Base-by-base conservation (phyloP, 1,140 invertebrate species). In the Leptinotarsa texana region DNA sequence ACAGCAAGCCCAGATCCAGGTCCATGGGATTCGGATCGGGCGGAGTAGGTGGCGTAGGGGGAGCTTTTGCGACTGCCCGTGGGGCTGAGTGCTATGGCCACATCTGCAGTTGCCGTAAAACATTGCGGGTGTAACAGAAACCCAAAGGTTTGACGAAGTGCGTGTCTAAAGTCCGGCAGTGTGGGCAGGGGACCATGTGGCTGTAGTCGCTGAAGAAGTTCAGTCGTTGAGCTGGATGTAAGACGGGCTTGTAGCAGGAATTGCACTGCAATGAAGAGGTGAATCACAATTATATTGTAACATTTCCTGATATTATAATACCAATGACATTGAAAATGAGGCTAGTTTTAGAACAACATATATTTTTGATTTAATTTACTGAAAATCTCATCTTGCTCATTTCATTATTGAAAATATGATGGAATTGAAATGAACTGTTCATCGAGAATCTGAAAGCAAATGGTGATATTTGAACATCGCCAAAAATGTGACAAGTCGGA, bases 121-220 rank as follows among this genome's bases (percentile, higher is more conserved):
- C 86, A 83, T 91, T 89, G 85, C 93, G 92, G 79, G 91, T 91
- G 88, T 92, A 95, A 88, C 93, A 94, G 85, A 90, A 91, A 48
- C 90, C 87, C 79, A 97, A 86, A 17, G 95, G 93, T 87, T 98
- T 97, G 75, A 97, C 95, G 86, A 98, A 98, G 87, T 99, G 96
- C 49, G 94, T 94, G 87, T 98, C 96, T 75, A 95, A 89, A 17
- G 92, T 91, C 79, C 93, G 92, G 89, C 96, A 99, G 84, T 95
- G 93, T 11, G 95, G 95, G 87, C 97, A 99, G 73, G 93, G 91
- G 81, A 96, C 92, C 80, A 93, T 91, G 82, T 95, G 95, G 85
- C 95, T 97, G 89, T 98, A 98, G 87, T 98, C 95, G 79, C 95
- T 97, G 89, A 96, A 97, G 89, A 92, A 98, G 86, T 94, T 94